phyloP scores from a whole-genome alignment of 2,888 invertebrate genomes.

The Cabera pusaria region DNA sequence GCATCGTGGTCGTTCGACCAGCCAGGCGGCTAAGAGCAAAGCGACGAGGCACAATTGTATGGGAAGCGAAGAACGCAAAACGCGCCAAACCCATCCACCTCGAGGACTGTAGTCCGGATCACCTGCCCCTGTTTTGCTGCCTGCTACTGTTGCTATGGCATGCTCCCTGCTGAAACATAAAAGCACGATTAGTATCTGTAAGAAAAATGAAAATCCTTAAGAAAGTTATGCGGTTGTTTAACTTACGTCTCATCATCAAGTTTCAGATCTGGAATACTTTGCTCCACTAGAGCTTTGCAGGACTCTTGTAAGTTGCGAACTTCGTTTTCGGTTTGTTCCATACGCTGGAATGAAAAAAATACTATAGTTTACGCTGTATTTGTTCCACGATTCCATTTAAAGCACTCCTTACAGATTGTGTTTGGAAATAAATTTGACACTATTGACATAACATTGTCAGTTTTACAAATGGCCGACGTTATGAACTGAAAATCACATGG shows the following conservation, averaged over 20 bases:
- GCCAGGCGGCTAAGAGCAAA: conserved; percentile 88
- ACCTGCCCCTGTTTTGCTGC: conserved; percentile 78
- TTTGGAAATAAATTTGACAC: no score
- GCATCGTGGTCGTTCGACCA: conserved; percentile 89
- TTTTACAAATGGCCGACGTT: no score
- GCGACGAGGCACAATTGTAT: conserved; percentile 90
- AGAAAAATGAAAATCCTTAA: background rate
- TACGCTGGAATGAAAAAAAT: conserved; percentile 82
- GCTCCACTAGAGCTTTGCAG: conserved; percentile 84
- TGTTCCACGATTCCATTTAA: no score
- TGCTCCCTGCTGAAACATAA: conserved; percentile 48
- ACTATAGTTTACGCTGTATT: no score
- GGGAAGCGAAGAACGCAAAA: conserved; percentile 89
- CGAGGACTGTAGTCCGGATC: conserved; percentile 83
- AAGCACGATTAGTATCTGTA: background rate
- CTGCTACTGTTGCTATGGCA: conserved; percentile 50
- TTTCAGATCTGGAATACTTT: conserved; percentile 71
- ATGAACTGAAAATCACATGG: no score
- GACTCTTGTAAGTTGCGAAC: conserved; percentile 87
- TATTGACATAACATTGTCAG: no score
- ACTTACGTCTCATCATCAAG: conserved; percentile 70
- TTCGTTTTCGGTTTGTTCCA: conserved; percentile 88
- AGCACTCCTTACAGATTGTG: no score
- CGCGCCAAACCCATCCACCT: conserved; percentile 88
- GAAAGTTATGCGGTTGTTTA: no score